A percentile compares a stretch with the other conserved stretches of the same genome.
phyloP scores from a whole-genome alignment of 2,888 invertebrate species.

The Furcula furcula region DNA sequence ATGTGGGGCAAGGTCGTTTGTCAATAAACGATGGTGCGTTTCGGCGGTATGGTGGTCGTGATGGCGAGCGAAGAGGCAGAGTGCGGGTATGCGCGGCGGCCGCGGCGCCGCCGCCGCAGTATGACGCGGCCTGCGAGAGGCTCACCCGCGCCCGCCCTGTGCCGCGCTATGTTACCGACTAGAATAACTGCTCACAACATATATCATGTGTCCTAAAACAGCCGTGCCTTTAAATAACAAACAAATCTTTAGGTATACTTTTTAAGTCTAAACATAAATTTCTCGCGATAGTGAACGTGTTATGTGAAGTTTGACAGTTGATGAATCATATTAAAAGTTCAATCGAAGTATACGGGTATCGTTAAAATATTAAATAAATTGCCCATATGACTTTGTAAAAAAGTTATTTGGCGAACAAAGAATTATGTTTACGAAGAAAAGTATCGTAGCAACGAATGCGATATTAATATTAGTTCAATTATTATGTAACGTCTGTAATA shows the following conservation, averaged over 20 bases:
- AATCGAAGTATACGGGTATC: slow-evolving; percentile 8
- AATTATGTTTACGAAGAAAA: slow-evolving; percentile 69
- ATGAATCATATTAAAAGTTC: slow-evolving; percentile 27
- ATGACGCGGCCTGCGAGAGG: slow-evolving; percentile 67
- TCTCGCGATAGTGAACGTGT: slow-evolving; percentile 27
- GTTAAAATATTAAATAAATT: slow-evolving; percentile 5
- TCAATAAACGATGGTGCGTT: slow-evolving; percentile 71
- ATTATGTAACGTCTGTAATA: slow-evolving; percentile 42
- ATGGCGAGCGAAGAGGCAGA: slow-evolving; percentile 27
- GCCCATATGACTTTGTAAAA: slow-evolving; percentile 23
- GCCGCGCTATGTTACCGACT: slow-evolving; percentile 34
- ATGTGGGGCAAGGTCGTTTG: slow-evolving; percentile 70
- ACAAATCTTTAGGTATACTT: slow-evolving; percentile 25
- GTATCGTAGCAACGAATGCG: slow-evolving; percentile 65
- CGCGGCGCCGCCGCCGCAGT: slow-evolving; percentile 61
- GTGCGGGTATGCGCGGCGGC: slow-evolving; percentile 40
- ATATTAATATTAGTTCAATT: slow-evolving; percentile 42
- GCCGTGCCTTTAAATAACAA: slow-evolving; percentile 58
- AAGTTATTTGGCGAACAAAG: slow-evolving; percentile 51
- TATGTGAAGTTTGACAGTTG: slow-evolving; percentile 24
- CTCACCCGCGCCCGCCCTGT: slow-evolving; percentile 48
- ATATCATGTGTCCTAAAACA: slow-evolving; percentile 38
- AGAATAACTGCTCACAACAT: slow-evolving; percentile 29
- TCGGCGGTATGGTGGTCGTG: slow-evolving; percentile 33
- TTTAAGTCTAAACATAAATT: slow-evolving; percentile 25